Percentiles rank a stretch among this genome's conserved stretches.
phyloP scores from a whole-genome alignment of 2,888 invertebrate species.

The Cantharis rustica region DNA sequence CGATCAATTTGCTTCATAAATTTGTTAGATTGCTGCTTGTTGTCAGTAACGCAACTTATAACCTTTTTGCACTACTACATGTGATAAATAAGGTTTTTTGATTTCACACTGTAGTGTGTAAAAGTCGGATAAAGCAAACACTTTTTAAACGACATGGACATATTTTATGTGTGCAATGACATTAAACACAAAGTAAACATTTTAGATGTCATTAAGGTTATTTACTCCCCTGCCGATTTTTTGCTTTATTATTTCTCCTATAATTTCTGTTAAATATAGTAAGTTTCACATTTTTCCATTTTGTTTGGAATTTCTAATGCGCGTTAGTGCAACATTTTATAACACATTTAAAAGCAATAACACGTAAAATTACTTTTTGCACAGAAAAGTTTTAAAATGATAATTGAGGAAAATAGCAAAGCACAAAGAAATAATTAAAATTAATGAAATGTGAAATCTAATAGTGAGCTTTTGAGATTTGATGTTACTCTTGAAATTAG shows the following conservation, averaged over 20 bases:
- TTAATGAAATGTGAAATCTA: conserved; percentile 17
- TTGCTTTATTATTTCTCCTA: neutral
- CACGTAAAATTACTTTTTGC: conserved; percentile 1
- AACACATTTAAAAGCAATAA: neutral
- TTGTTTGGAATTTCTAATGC: neutral
- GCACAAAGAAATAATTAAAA: conserved; percentile 19
- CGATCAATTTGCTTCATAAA: neutral
- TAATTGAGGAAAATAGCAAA: conserved; percentile 9
- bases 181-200: neutral
- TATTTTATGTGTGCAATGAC: neutral
- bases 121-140: neutral
- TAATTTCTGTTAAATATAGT: neutral
- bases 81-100: neutral
- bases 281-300: neutral
- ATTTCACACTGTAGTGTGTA: neutral
- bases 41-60: neutral
- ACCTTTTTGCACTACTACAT: neutral
- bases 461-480: conserved; percentile 13
- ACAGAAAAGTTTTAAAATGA: neutral
- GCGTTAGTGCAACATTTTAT: neutral
- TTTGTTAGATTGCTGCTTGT: neutral
- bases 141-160: neutral
- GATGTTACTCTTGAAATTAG: neutral
- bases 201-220: neutral
- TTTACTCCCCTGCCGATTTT: neutral